Conservation (phyloP, 1,140 invertebrate genomes). For the Chionoecetes opilio region DNA sequence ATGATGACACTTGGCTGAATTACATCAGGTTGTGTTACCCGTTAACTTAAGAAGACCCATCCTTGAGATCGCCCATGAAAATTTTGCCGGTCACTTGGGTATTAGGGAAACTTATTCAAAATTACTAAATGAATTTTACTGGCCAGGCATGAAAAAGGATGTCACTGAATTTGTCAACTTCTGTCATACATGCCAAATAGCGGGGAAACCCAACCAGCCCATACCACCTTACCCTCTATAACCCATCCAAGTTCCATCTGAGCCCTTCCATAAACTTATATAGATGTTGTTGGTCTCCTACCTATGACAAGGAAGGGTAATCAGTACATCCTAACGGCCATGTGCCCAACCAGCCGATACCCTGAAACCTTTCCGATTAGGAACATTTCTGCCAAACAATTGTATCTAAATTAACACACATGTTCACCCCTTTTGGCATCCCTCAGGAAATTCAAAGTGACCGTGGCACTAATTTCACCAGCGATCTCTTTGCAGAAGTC, state of each 20-base stretch:
- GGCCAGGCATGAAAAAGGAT: neutral
- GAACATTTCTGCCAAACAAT: neutral
- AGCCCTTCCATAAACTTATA: neutral
- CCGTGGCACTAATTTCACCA: slow-evolving; percentile 53
- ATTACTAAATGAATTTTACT: too few relatives aligned
- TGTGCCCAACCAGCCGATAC: neutral
- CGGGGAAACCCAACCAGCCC: slow-evolving; percentile 39
- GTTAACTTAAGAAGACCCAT: neutral
- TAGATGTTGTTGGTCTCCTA: slow-evolving; percentile 6
- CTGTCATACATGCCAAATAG: slow-evolving; percentile 41
- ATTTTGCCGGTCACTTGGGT: too few relatives aligned
- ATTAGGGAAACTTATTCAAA: too few relatives aligned
- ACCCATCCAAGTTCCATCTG: neutral
- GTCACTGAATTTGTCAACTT: neutral
- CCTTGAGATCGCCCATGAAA: neutral
- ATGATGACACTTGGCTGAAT: too few relatives aligned
- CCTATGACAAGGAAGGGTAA: slow-evolving; percentile 11
- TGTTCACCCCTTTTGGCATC: slow-evolving; percentile 45
- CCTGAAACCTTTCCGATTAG: slow-evolving; percentile 31
- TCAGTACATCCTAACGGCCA: slow-evolving; percentile 25
- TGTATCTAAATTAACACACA: neutral
- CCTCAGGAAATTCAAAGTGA: slow-evolving; percentile 20
- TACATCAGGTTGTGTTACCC: neutral
- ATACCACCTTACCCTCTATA: neutral
- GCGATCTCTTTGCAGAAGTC: neutral